These are phyloP conservation scores for Phoronis australis DNA, from an alignment of 2,888 invertebrate species.

Conservation along the genomic window DNA sequence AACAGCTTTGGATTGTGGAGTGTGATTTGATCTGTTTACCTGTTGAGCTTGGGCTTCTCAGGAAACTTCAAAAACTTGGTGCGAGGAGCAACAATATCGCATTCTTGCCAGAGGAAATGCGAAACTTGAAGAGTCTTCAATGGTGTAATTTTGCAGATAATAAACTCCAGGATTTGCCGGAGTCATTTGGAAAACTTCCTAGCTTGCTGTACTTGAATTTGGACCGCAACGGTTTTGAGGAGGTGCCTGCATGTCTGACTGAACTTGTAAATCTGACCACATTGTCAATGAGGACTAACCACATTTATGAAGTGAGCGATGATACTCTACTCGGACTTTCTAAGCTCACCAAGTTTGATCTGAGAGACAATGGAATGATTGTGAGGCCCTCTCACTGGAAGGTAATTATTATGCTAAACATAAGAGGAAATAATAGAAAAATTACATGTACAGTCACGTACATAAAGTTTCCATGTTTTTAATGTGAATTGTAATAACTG, in stretches of 20 bases:
- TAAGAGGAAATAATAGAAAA: too few species aligned
- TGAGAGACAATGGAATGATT: conserved; percentile 37
- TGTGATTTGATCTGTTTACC: conserved; percentile 37
- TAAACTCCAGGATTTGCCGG: conserved; percentile 28
- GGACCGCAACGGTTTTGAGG: conserved; percentile 31
- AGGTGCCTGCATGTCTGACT: conserved; percentile 31
- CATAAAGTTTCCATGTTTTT: too few species aligned
- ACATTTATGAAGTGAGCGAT: conserved; percentile 29
- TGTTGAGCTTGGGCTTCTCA: conserved; percentile 30
- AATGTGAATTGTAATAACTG: too few species aligned
- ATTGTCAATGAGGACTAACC: conserved; percentile 33
- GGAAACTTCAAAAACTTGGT: conserved; percentile 32
- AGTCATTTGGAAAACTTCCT: conserved; percentile 22
- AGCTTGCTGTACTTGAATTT: conserved; percentile 36
- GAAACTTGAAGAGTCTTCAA: conserved; percentile 24
- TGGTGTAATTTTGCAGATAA: conserved; percentile 48
- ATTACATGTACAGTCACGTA: too few species aligned
- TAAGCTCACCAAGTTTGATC: conserved; percentile 40
- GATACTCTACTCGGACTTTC: conserved; percentile 37
- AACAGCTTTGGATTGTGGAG: conserved; percentile 39
- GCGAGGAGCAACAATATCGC: conserved; percentile 30
- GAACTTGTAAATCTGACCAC: conserved; percentile 24
- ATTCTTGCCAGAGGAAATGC: conserved; percentile 30
- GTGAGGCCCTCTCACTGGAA: conserved; percentile 44
- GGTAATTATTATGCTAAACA: too few species aligned